Evolutionary conservation across 1,140 invertebrate species (phyloP).

Genomic region (Zaprionus vittiger): DNA sequence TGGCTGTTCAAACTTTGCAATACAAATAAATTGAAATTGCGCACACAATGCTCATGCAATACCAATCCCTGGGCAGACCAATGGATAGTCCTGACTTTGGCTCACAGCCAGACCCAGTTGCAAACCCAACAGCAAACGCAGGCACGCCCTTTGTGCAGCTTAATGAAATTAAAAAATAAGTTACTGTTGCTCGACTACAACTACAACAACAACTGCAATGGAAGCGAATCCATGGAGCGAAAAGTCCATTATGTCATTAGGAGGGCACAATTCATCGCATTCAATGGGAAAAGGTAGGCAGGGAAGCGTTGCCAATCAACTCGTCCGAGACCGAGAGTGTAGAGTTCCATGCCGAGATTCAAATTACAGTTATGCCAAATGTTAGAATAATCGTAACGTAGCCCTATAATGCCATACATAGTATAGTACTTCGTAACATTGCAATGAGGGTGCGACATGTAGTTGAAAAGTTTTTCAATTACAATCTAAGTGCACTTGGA

Average conservation of each 20-base stretch:
- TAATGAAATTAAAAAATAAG: slow-evolving; percentile 84
- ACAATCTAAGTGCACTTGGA: neutral
- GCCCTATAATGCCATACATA: neutral
- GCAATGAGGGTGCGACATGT: slow-evolving; percentile 21
- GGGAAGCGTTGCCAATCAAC: slow-evolving; percentile 46
- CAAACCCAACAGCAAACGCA: slow-evolving; percentile 15
- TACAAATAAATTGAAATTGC: slow-evolving; percentile 76
- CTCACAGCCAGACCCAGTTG: slow-evolving; percentile 3
- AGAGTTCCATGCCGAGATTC: slow-evolving; percentile 54
- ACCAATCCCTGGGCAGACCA: slow-evolving; percentile 16
- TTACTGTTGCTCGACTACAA: slow-evolving; percentile 65
- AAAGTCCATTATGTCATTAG: slow-evolving; percentile 81
- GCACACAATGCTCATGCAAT: slow-evolving; percentile 45
- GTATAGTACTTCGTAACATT: neutral
- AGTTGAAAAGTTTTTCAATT: neutral
- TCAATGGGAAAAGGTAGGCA: slow-evolving; percentile 47
- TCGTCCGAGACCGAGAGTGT: slow-evolving; percentile 25
- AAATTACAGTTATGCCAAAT: slow-evolving; percentile 69
- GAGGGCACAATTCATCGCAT: slow-evolving; percentile 60
- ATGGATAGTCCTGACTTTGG: slow-evolving; percentile 18
- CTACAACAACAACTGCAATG: slow-evolving; percentile 32
- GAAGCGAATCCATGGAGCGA: slow-evolving; percentile 33
- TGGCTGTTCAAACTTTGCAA: slow-evolving; percentile 50
- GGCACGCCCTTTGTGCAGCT: slow-evolving; percentile 74
- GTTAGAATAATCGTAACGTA: slow-evolving; percentile 53